Conservation (phyloP, 92 coral and sea anemone genomes). For the Blastomussa wellsi region DNA sequence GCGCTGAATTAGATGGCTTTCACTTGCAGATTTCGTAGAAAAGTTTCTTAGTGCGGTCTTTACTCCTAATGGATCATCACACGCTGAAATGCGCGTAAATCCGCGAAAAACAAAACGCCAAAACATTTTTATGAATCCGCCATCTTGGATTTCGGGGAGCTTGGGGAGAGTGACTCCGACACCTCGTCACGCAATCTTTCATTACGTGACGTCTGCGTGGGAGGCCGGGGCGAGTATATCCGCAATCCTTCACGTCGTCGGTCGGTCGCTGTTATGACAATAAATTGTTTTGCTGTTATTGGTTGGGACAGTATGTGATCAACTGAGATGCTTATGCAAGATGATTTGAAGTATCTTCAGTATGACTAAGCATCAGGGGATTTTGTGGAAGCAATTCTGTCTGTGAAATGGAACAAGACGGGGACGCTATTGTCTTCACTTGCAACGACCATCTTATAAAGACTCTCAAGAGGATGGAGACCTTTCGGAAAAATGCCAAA, state of each 20-base stretch:
- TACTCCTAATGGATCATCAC: background rate
- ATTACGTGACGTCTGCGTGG: background rate
- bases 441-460: constrained; percentile 67
- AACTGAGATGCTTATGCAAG: background rate
- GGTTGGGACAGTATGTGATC: background rate
- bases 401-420: constrained; percentile 70
- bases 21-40: constrained; percentile 23
- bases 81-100: constrained; percentile 5
- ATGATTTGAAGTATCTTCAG: background rate
- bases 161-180: constrained; percentile 24
- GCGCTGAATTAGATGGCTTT: constrained; percentile 51
- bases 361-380: background rate
- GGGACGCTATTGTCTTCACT: constrained; percentile 66
- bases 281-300: background rate
- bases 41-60: constrained; percentile 4
- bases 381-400: background rate
- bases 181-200: constrained; percentile 6
- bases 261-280: background rate
- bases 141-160: constrained; percentile 32
- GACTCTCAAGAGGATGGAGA: constrained; percentile 83
- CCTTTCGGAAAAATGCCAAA: constrained; percentile 77
- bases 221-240: constrained; percentile 2
- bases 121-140: constrained; percentile 22
- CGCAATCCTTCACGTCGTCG: constrained; percentile 36
- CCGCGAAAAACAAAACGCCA: constrained; percentile 2